phyloP scores from a whole-genome alignment of 2,888 invertebrate genomes.

The Caenorhabditis angaria region DNA sequence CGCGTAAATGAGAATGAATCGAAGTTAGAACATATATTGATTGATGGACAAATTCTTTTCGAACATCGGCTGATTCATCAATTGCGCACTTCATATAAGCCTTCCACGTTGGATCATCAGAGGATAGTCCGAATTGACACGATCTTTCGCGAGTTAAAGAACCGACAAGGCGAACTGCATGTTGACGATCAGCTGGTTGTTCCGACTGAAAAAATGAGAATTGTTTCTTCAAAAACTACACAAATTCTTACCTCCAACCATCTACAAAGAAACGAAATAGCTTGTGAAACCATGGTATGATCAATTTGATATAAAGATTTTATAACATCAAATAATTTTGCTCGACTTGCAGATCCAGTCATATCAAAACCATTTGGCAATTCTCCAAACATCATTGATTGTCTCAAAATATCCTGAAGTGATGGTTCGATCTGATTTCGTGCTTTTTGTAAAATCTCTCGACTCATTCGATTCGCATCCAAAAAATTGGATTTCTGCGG shows the following conservation, averaged over 20 bases:
- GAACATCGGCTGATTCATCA: constrained; percentile 14
- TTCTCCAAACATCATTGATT: constrained; percentile 28
- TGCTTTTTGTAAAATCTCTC: constrained; percentile 19
- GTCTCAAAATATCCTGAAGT: constrained; percentile 10
- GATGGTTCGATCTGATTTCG: constrained; percentile 6
- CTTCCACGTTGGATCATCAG: constrained; percentile 27
- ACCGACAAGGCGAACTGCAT: constrained; percentile 28
- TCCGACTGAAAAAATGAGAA: constrained; percentile 16
- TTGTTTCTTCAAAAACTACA: neutral
- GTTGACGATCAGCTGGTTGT: constrained; percentile 11
- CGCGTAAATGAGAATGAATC: constrained; percentile 24
- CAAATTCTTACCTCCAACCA: constrained; percentile 19
- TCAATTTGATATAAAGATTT: constrained; percentile 30
- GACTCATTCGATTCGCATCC: neutral
- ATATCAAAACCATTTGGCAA: constrained; percentile 40
- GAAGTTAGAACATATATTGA: constrained; percentile 22
- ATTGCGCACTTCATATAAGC: constrained; percentile 17
- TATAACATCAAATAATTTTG: constrained; percentile 39
- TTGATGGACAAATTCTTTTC: constrained; percentile 27
- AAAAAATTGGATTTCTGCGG: constrained; percentile 32
- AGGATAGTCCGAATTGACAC: constrained; percentile 25
- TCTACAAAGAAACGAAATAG: constrained; percentile 23
- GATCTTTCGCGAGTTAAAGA: constrained; percentile 11
- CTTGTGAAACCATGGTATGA: constrained; percentile 25
- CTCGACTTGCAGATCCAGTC: constrained; percentile 29